phyloP scores from a whole-genome alignment of 2,888 invertebrate species.

The Dynastes tityus region DNA sequence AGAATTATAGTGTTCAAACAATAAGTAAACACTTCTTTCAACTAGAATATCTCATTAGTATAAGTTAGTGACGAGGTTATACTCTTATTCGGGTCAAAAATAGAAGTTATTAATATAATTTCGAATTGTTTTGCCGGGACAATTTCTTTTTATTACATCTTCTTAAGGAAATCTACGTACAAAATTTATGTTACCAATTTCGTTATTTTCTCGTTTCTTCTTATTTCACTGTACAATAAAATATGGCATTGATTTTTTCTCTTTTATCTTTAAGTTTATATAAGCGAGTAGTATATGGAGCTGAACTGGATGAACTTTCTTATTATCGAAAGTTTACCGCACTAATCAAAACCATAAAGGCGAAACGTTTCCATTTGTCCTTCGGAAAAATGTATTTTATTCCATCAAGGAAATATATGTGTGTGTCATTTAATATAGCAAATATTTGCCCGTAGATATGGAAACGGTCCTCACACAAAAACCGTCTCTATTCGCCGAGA shows the following conservation, averaged over 20 bases:
- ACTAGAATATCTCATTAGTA: too few relatives aligned
- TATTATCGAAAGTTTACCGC: slow-evolving; percentile 16
- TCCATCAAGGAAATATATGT: slow-evolving; percentile 8
- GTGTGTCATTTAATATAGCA: slow-evolving; percentile 25
- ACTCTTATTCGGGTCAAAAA: background rate
- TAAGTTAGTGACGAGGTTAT: too few relatives aligned
- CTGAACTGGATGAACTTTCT: slow-evolving; percentile 1
- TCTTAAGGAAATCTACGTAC: background rate
- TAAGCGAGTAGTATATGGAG: background rate
- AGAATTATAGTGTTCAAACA: too few relatives aligned
- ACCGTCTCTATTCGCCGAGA: background rate
- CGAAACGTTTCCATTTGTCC: slow-evolving; percentile 10
- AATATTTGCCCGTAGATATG: slow-evolving; percentile 15
- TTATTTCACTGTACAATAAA: background rate
- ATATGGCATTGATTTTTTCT: background rate
- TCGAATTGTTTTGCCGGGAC: background rate
- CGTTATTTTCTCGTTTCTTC: background rate
- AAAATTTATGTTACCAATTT: slow-evolving; percentile 5
- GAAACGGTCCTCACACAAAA: slow-evolving; percentile 13
- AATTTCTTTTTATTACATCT: background rate
- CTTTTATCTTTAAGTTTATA: background rate
- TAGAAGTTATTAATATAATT: background rate
- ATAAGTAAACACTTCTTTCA: too few relatives aligned
- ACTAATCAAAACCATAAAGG: slow-evolving; percentile 24
- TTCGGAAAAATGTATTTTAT: slow-evolving; percentile 25